Conservation (phyloP, 2,113 vertebrate species). For the Tragelaphus scriptus region DNA sequence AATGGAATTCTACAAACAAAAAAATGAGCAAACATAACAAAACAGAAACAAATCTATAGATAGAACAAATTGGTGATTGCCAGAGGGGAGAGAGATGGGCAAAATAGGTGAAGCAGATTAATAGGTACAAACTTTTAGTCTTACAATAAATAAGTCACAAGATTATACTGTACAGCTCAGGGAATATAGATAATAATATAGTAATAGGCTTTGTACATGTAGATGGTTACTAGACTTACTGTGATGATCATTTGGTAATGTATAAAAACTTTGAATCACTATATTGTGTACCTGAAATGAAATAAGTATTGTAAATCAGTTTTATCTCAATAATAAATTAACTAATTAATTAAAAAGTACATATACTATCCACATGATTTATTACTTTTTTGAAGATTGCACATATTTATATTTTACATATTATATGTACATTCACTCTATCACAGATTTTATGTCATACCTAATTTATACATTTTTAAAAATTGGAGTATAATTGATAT, state of each 20-base stretch:
- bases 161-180: not conserved
- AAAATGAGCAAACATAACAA: not conserved
- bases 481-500: not conserved
- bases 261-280: not conserved
- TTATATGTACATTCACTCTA: not conserved
- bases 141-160: not conserved
- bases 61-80: not conserved
- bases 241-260: not conserved
- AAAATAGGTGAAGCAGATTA: not conserved
- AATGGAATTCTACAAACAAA: not conserved
- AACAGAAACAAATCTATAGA: not conserved
- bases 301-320: not conserved
- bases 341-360: not conserved
- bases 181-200: not conserved
- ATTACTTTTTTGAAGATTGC: not conserved
- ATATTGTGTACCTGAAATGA: not conserved
- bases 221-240: not conserved
- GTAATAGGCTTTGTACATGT: not conserved
- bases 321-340: not conserved
- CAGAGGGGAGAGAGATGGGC: not conserved
- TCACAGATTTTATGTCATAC: not conserved
- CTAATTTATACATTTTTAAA: not conserved
- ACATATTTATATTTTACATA: not conserved
- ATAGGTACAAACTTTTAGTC: not conserved
- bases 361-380: not conserved